A percentile compares a stretch with the other conserved stretches of the same genome.
phyloP scores from a whole-genome alignment of 2,797 vertebrate genomes.

The Scleropages formosus region DNA sequence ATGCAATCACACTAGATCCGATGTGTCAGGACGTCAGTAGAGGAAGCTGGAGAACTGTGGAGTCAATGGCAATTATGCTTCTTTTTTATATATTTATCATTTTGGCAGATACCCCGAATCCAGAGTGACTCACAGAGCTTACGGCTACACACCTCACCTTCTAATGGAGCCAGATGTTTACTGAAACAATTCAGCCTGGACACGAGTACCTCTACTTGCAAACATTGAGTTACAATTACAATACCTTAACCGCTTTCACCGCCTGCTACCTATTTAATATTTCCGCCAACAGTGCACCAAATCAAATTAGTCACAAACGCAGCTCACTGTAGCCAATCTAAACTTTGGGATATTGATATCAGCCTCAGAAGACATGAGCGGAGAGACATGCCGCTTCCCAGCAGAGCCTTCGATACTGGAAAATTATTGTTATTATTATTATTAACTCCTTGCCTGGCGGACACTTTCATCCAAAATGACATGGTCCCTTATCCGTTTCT shows the following conservation, averaged over 20 bases:
- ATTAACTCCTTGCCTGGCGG: too few species aligned
- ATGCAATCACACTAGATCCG: conserved; percentile 12
- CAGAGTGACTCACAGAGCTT: conserved; percentile 15
- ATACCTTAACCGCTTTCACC: background rate
- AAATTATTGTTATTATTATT: too few species aligned
- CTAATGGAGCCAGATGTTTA: conserved; percentile 13
- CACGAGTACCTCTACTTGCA: background rate
- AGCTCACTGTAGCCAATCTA: background rate
- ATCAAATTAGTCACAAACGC: background rate
- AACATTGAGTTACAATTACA: background rate
- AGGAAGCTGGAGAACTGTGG: conserved; percentile 17
- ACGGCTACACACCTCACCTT: conserved; percentile 4
- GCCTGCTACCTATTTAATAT: background rate
- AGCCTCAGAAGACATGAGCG: too few species aligned
- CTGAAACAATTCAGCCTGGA: conserved; percentile 2
- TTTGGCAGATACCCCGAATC: conserved; percentile 18
- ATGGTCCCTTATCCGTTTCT: too few species aligned
- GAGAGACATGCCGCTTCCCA: too few species aligned
- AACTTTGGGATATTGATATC: too few species aligned
- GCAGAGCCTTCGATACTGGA: too few species aligned
- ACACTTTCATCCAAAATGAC: too few species aligned
- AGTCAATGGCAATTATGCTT: conserved; percentile 14
- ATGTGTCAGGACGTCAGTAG: conserved; percentile 22
- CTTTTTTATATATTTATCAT: conserved; percentile 16
- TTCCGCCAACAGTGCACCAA: background rate